A percentile compares a stretch with the other conserved stretches of the same genome.
These are phyloP conservation scores for Morone chrysops DNA, from an alignment of 2,113 vertebrate genomes.

Conservation along the genomic window DNA sequence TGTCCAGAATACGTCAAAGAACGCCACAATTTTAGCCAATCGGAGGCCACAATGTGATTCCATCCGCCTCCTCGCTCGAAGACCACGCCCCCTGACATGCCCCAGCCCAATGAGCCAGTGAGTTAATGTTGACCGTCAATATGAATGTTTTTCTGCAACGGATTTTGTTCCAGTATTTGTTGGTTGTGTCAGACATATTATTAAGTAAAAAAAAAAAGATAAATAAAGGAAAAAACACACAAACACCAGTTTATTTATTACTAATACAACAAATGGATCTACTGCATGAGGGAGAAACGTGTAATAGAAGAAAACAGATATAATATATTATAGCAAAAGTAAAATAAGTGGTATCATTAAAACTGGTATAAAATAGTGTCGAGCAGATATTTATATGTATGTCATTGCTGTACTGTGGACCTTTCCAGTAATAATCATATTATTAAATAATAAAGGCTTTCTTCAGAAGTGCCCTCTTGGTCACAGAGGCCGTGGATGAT, in stretches of 20 bases:
- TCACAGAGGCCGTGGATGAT: neutral
- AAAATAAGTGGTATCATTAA: too few species aligned
- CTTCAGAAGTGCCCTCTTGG: neutral
- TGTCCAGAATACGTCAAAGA: conserved; percentile 69
- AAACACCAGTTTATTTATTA: neutral
- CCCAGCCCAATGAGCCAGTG: neutral
- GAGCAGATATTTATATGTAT: neutral
- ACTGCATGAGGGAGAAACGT: neutral
- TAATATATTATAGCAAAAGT: neutral
- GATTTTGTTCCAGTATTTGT: neutral
- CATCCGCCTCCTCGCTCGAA: neutral
- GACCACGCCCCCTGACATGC: conserved; percentile 19
- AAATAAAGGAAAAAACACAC: neutral
- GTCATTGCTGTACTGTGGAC: neutral
- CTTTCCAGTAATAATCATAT: neutral
- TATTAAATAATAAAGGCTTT: neutral
- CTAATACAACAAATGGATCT: neutral
- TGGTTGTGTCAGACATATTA: neutral
- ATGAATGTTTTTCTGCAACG: neutral
- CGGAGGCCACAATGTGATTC: rapidly evolving
- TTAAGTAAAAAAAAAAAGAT: too few species aligned
- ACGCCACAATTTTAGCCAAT: conserved; percentile 75
- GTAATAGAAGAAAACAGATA: neutral
- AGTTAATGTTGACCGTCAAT: too few species aligned
- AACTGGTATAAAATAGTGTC: neutral